phyloP scores from a whole-genome alignment of 2,888 invertebrate species.

The Morpho achilles region DNA sequence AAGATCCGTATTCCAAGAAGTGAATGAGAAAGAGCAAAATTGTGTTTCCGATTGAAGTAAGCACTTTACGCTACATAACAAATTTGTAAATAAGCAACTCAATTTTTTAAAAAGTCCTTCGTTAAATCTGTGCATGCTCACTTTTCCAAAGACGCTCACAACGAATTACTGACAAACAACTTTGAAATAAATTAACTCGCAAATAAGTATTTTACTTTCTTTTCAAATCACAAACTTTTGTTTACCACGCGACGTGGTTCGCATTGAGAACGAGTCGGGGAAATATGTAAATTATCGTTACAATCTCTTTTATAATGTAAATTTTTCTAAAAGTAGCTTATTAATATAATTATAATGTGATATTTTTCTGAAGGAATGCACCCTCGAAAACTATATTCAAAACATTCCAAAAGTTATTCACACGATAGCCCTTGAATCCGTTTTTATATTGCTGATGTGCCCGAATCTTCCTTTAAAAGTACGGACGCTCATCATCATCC shows the following conservation, averaged over 20 bases:
- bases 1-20: no score
- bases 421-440: no score
- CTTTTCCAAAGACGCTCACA: constrained; percentile 61
- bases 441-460: no score
- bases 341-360: no score
- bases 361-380: no score
- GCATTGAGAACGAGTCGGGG: constrained; percentile 10
- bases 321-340: no score
- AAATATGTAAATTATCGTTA: constrained; percentile 7
- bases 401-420: no score
- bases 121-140: constrained; percentile 39
- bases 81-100: constrained; percentile 21
- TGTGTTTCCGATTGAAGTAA: neutral
- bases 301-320: neutral
- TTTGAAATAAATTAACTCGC: constrained; percentile 76
- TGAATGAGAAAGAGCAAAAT: no score
- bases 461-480: no score
- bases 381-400: no score
- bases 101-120: constrained; percentile 23
- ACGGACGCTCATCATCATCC: no score
- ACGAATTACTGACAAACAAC: constrained; percentile 76
- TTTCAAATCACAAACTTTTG: constrained; percentile 54
- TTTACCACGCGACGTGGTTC: constrained; percentile 33
- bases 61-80: constrained; percentile 8
- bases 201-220: constrained; percentile 59